Percentiles rank a stretch among this genome's conserved stretches.
Evolutionary conservation across 2,113 vertebrate genomes (phyloP).

Genomic region (Lagopus muta): DNA sequence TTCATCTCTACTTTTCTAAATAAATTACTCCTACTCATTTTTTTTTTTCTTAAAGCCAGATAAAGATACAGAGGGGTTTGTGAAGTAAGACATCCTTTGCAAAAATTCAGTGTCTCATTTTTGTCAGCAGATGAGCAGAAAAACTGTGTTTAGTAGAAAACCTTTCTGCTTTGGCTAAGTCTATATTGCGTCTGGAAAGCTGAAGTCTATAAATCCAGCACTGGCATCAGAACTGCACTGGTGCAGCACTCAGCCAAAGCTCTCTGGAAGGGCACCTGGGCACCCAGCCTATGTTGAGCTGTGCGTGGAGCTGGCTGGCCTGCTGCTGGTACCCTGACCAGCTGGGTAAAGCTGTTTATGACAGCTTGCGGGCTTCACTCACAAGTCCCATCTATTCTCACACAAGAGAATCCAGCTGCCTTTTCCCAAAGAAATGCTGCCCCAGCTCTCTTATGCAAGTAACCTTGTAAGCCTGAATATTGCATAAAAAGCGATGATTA

Average conservation of each 20-base stretch:
- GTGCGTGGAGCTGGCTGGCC: not conserved
- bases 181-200: not conserved
- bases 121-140: not conserved
- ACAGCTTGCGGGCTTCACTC: not conserved
- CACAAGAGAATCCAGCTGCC: not conserved
- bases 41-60: not conserved
- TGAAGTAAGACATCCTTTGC: not conserved
- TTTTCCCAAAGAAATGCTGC: not conserved
- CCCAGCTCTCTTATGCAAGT: not conserved
- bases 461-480: not conserved
- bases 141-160: not conserved
- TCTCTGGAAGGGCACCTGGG: not conserved
- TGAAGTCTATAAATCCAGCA: not conserved
- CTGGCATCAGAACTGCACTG: not conserved
- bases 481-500: not conserved
- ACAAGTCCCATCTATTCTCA: not conserved
- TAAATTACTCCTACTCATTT: not conserved
- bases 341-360: not conserved
- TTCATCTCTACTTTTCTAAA: not conserved
- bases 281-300: not conserved
- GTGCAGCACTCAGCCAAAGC: not conserved
- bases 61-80: not conserved
- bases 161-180: not conserved
- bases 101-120: not conserved
- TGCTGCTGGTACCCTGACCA: not conserved